Evolutionary conservation across 2,113 vertebrate species (phyloP), one percentile per base, ranked within the genome.

Genomic region (Eolophus roseicapilla): DNA sequence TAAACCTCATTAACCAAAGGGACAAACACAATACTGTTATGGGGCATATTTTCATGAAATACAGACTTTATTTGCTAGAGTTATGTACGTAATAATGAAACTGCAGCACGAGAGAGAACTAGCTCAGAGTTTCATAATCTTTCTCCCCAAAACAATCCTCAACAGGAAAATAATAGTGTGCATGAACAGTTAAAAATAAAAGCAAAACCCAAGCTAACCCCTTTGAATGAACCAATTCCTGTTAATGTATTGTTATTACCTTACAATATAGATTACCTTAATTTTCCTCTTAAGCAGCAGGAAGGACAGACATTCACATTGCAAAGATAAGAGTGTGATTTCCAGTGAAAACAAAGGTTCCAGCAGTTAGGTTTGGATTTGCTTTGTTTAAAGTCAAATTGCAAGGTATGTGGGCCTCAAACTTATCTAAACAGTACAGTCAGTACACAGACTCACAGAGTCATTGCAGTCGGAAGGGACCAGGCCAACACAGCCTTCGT

Each of bases 351-450:
- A 86, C 83, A 90, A 93, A 92, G 46, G 81, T 76, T 69, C 59
- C 76, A 93, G 74, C 33, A 82, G 70, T 63, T 86, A 37, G 27
- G 24, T 93, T 92, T 87, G 79, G 44, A 86, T 88, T 82, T 77
- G 35, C 68, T 91, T 89, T 94, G 73, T 90, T 96, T 87, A 87
- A 95, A 93, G 90, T 78, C 64, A 94, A 93, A 92, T 88, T 71
- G 65, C 31, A 65, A 88, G 47, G 10, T 86, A 64, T 1, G 0
- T 24, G 69, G 90, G 88, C 92, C 86, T 92, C 90, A 86, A 79
- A 95, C 49, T 91, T 96, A 94, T 70, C 80, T 90, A 82, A 94
- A 81, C 46, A 63, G 68, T 43, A 50, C 46, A 44, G 84, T 46
- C 59, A 71, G 71, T 73, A 63, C 52, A 46, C 21, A 88, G 67